Base-by-base conservation (phyloP, 2,888 invertebrate species). In the Rhagium mordax region DNA sequence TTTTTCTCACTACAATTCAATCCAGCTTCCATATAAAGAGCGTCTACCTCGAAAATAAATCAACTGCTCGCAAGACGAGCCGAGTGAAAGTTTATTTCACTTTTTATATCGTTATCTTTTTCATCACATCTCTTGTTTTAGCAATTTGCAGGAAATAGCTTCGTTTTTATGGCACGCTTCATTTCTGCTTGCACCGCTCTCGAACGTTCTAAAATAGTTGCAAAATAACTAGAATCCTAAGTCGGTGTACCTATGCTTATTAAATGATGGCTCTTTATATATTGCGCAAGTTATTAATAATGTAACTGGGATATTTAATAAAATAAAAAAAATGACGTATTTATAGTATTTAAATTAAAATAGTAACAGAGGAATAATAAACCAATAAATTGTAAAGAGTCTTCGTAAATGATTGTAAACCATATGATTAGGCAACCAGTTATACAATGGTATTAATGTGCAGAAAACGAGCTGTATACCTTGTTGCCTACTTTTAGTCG, bases 51-150 rank as follows among this genome's bases (percentile, higher is more conserved):
- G 20, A 57, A 57, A 57, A 57, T n/a, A 57, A 57, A 27, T 57
- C 16, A 57, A 57, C 21, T 10, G 20, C 57, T 29, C n/a, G 57
- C 57, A 21, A 57, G 57, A 57, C 24, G 29, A 57, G 29, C 57
- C n/a, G n/a, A 41, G 41, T 41, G 41, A 41, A 41, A 41, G 41
- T 41, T 41, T 41, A 41, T 41, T 41, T 41, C 41, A 41, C 41
- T 41, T 41, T 41, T 41, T 41, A 41, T 41, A 41, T 41, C 41
- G n/a, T 41, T 41, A 41, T 41, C 41, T 41, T 41, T 41, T 41
- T n/a, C 41, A 41, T 41, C 41, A n/a, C n/a, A 41, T 41, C 41
- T 41, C 5, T n/a, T 41, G 13, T 41, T 41, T n/a, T n/a, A 41
- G 41, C n/a, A 41, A 41, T 41, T 41, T 41, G 41, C 41, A 41